phyloP scores from a whole-genome alignment of 2,888 invertebrate genomes.

The Conus canariensis region DNA sequence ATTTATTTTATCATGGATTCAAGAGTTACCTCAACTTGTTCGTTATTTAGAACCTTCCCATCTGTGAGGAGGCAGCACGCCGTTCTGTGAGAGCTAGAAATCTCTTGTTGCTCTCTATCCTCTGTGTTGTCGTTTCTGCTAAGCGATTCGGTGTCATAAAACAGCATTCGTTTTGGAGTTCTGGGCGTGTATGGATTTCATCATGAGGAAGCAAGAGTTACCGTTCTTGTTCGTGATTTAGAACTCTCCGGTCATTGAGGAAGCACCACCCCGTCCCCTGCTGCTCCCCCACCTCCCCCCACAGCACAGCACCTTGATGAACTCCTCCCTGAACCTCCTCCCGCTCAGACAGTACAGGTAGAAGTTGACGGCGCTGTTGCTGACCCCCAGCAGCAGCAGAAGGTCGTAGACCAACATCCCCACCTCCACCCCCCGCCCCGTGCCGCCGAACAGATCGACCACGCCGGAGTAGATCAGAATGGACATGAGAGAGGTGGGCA shows the following conservation, averaged over 20 bases:
- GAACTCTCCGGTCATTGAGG: neutral
- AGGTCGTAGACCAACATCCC: neutral
- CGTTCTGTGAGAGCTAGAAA: too few relatives aligned
- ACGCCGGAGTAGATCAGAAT: neutral
- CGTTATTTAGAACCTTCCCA: too few relatives aligned
- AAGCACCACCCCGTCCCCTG: neutral
- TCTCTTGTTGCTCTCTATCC: too few relatives aligned
- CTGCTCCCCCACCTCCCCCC: neutral
- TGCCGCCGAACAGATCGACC: neutral
- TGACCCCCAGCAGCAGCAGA: neutral
- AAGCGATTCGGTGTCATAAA: too few relatives aligned
- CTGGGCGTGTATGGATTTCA: too few relatives aligned
- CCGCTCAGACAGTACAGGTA: constrained; percentile 18
- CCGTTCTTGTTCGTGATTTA: too few relatives aligned
- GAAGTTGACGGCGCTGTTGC: neutral
- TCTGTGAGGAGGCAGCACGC: too few relatives aligned
- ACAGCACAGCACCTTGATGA: neutral
- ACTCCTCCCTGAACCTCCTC: constrained; percentile 5
- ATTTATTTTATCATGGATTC: too few relatives aligned
- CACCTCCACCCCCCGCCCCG: neutral
- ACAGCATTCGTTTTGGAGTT: too few relatives aligned
- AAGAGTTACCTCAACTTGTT: too few relatives aligned
- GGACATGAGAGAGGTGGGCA: neutral
- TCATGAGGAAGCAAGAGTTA: too few relatives aligned
- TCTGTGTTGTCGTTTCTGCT: too few relatives aligned